Base-by-base conservation (phyloP, 2,888 invertebrate genomes). In the Chrysolina oricalcia region DNA sequence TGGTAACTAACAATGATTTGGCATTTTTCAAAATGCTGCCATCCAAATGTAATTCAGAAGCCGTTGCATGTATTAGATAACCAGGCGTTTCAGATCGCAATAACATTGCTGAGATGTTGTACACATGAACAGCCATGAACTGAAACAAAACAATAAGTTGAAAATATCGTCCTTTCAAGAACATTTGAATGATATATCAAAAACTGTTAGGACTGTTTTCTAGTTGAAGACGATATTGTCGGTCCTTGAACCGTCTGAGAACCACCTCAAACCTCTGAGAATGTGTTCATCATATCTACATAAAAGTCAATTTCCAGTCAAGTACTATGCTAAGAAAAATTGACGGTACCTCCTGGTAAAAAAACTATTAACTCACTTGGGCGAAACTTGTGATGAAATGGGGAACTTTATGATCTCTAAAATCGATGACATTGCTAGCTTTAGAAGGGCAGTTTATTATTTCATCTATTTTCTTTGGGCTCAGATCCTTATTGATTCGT, bases 41-140 rank as follows among this genome's bases (percentile, higher is more conserved):
- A 90, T 94, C 94, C 70, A 94, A 88, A 85, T 92, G 92, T 3
- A 94, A 87, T 81, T 93, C 94, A 56, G 92, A 92, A 0, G 95
- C 94, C 3, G 93, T 93, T 2, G 93, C 93, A 83, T 94, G 94
- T 3, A 94, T 89, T 27, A 93, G 89, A 92, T 93, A 95, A 10
- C 93, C 93, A 23, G 92, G 93, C 65, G 92, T 92, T 74, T 91
- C 90, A 75, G 92, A 89, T 86, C 93, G 70, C 86, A 95, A 89
- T 72, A 93, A 89, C 86, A 92, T 91, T 43, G 91, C 90, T 8
- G 92, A 93, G 81, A 94, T 90, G 84, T 95, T 94, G 85, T 94
- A 94, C 71, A 96, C 91, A 85, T 96, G 95, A 21, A 96, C 92
- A 13, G 96, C 95, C 93, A 96, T 95, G 87, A 96, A 96, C 94